Base-by-base conservation (phyloP, 2,113 vertebrate species). In the Columba janthina region DNA sequence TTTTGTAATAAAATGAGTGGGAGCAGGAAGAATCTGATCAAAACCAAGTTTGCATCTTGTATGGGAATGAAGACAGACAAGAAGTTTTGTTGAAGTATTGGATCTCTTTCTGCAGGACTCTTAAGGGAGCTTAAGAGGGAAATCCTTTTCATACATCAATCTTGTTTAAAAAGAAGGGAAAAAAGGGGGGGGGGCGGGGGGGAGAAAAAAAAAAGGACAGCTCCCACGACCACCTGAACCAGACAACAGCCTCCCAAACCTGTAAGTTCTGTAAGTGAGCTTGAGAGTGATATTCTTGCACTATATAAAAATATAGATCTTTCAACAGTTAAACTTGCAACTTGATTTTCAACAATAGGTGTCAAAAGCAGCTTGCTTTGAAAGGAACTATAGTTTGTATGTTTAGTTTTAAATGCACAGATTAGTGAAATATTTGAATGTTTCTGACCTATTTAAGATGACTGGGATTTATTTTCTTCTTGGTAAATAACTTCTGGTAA, bases 221-320 rank as follows among this genome's bases (percentile, higher is more conserved):
- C 11, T 7, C 0, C 1, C 20, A 10, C 15, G 10, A 40, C 0
- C 1, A 15, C 15, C 15, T 12, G 34, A 50, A 28, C 20, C 28
- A 14, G 34, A 25, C 8, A 82, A 29, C 14, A 72, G 4, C 12
- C 4, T 57, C 25, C 38, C n/a, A 85, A 57, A 32, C n/a, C 31
- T 26, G 2, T 6, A 26, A 3, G 74, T 82, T 50, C 36, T 85
- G 20, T 89, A 48, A 34, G 22, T 24, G 44, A 85, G 20, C 38
- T 85, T 82, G 53, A 85, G 46, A 76, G 12, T 50, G 19, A 28
- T 64, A 18, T 65, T 92, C 13, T 44, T 78, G 11, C 0, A 3
- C 36, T 53, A 0, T 60, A 26, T 71, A 22, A 71, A 84, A 77
- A 36, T 32, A 13, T 2, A 50, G 13, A 11, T 75, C 40, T 73